A percentile compares a stretch with the other conserved stretches of the same genome.
These are phyloP conservation scores for Lycodopsis pacificus DNA, from an alignment of 2,797 vertebrate species.

Conservation along the genomic window DNA sequence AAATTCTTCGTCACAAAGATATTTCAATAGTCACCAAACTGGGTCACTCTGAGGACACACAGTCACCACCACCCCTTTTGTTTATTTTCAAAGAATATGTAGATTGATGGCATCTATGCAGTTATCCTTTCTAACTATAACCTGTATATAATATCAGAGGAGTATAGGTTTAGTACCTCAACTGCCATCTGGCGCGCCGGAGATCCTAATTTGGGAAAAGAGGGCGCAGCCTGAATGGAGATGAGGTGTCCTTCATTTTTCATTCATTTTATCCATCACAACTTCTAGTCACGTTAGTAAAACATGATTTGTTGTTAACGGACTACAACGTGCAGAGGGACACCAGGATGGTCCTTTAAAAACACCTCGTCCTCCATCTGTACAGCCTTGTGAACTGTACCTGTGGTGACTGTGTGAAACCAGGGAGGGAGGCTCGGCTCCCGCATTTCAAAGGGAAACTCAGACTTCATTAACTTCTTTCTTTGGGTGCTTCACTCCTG, in stretches of 20 bases:
- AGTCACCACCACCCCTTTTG: constrained; percentile 13
- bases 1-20: background rate
- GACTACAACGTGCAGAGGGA: constrained; percentile 11
- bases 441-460: constrained; percentile 56
- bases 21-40: background rate
- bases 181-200: background rate
- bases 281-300: background rate
- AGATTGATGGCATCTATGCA: constrained; percentile 61
- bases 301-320: constrained; percentile 1
- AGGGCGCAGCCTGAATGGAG: background rate
- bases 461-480: constrained; percentile 48
- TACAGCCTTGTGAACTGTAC: background rate
- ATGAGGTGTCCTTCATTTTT: background rate
- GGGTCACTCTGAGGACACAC: constrained; percentile 35
- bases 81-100: constrained; percentile 28
- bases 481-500: constrained; percentile 40
- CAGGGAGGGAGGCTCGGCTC: constrained; percentile 21
- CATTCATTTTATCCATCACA: background rate
- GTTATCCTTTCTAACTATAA: constrained; percentile 28
- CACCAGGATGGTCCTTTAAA: background rate
- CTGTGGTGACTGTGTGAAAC: constrained; percentile 48
- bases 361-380: constrained; percentile 16
- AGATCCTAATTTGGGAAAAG: constrained; percentile 15
- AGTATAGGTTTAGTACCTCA: background rate
- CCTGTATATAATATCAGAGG: constrained; percentile 9